Evolutionary conservation across 2,888 invertebrate species (phyloP).

Genomic region (Dryadula phaetusa): DNA sequence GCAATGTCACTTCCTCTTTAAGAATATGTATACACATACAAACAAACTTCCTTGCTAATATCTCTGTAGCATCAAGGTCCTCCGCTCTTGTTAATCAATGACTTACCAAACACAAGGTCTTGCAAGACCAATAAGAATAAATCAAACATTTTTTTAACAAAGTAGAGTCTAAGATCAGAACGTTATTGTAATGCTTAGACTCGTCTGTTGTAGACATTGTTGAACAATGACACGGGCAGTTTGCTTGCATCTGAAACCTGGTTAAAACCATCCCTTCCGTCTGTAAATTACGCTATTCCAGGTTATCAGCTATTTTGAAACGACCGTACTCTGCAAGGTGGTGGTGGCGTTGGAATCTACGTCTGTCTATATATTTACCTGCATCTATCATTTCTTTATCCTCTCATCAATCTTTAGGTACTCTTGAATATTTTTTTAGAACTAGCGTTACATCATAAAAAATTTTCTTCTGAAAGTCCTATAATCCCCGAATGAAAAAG

Average conservation of each 20-base stretch:
- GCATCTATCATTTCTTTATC: background rate
- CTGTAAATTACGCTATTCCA: too few species aligned
- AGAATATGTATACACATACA: conserved; percentile 63
- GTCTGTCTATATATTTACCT: too few species aligned
- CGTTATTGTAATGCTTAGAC: too few species aligned
- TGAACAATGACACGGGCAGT: too few species aligned
- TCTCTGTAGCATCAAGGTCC: conserved; percentile 50
- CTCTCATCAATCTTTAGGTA: background rate
- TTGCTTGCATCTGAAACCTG: too few species aligned
- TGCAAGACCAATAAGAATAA: background rate
- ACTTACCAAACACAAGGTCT: conserved; percentile 40
- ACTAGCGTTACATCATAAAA: conserved; percentile 11
- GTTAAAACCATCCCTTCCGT: too few species aligned
- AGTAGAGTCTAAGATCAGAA: too few species aligned
- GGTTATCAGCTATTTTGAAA: too few species aligned
- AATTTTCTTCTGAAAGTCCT: conserved; percentile 19
- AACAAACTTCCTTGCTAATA: conserved; percentile 65
- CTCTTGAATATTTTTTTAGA: conserved; percentile 27
- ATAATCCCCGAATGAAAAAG: conserved; percentile 1
- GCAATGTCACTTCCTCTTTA: conserved; percentile 76
- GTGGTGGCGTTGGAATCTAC: too few species aligned
- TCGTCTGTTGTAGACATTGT: too few species aligned
- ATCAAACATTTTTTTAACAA: too few species aligned
- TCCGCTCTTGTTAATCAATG: conserved; percentile 52
- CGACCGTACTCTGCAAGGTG: too few species aligned